Evolutionary conservation across 2,113 vertebrate genomes (phyloP), one percentile per base, ranked within the genome.

Genomic region (Embiotoca jacksoni): DNA sequence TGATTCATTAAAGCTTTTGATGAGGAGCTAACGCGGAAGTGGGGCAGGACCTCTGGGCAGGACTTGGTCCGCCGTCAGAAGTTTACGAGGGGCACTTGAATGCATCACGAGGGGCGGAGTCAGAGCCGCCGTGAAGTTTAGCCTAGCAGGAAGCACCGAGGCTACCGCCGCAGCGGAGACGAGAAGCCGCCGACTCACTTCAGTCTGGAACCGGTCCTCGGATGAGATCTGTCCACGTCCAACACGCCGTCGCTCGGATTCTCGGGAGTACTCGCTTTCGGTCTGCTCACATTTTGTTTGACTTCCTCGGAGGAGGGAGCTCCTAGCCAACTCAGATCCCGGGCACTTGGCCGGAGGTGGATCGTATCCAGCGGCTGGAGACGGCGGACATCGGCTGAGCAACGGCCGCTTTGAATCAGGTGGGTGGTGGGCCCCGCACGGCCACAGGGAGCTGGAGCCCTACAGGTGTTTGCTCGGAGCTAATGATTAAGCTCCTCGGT

Each of bases 81-180:
- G 31, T 77, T 72, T 81, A 59, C 83, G 50, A 62, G 41, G 31
- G 37, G 67, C 49, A n/a, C 52, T 9, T 86, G 88, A 90, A 92
- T 7, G 88, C 70, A 84, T 35, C 85, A 78, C 1, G 37, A 37
- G 4, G 37, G 92, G 92, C 80, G 92, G 92, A 92, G 91, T 88
- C 84, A 80, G 23, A 23, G 23, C 23, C 23, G 36, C 85, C 80
- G 71, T 78, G 86, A 89, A 89, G 88, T 87, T 88, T 86, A 89
- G 87, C 91, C 60, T 81, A 90, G 88, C 91, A 93, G 92, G 92
- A 94, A 93, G 84, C 88, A 68, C 58, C 78, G 83, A 89, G 59
- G 91, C 76, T 23, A 63, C 62, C 56, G 60, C 81, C 39, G 41
- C 59, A 53, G 57, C 44, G 73, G 46, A 32, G 77, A 47, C n/a